phyloP scores from a whole-genome alignment of 35 echinoderm and acorn worm species.

The Lytechinus variegatus region DNA sequence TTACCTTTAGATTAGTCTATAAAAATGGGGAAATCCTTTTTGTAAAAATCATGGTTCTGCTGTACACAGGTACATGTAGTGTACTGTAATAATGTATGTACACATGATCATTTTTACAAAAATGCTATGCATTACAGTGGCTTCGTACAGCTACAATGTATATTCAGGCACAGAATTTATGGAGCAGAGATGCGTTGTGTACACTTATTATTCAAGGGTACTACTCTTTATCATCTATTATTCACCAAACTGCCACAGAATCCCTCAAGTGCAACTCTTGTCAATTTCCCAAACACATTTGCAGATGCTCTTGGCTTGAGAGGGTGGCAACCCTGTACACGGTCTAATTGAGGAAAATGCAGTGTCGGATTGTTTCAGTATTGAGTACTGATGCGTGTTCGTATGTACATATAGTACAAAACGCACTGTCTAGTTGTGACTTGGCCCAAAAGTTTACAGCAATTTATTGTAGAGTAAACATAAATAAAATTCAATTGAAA shows the following conservation, averaged over 20 bases:
- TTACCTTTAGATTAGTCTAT: too few relatives aligned
- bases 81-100: too few relatives aligned
- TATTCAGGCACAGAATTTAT: not conserved
- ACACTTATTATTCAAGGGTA: not conserved
- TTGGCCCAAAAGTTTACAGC: too few relatives aligned
- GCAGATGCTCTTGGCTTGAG: not conserved
- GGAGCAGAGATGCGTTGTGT: not conserved
- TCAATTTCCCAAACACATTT: slow-evolving; percentile 26
- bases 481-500: too few relatives aligned
- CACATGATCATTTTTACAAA: too few relatives aligned
- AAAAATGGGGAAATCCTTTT: too few relatives aligned
- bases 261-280: not conserved
- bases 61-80: too few relatives aligned
- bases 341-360: not conserved
- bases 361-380: not conserved
- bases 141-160: not conserved
- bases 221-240: not conserved
- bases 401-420: not conserved
- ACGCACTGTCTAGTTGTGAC: not conserved
- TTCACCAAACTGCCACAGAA: not conserved
- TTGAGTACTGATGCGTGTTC: not conserved
- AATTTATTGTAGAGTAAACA: too few relatives aligned
- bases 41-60: not conserved
- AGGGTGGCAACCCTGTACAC: not conserved
- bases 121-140: too few relatives aligned